Evolutionary conservation across 2,113 vertebrate species (phyloP).

Genomic region (Dinomys branickii): DNA sequence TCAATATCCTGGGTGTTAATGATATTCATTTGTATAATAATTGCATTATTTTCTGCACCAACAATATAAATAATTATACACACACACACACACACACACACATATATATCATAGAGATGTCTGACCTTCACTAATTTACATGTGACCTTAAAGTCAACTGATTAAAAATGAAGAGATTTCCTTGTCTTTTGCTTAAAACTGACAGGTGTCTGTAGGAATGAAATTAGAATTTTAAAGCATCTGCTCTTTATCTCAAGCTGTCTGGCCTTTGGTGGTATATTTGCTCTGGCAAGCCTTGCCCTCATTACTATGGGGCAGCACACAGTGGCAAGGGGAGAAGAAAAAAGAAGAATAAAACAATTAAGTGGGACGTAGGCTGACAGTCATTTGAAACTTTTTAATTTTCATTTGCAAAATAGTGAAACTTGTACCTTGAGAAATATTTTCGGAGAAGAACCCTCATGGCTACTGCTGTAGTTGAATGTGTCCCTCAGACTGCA

Average conservation of each 20-base stretch:
- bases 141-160: conserved; percentile 28
- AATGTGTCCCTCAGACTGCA: background rate
- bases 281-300: conserved; percentile 47
- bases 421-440: conserved; percentile 29
- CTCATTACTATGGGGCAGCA: conserved; percentile 46
- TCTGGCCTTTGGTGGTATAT: conserved; percentile 54
- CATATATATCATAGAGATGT: background rate
- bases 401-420: conserved; percentile 17
- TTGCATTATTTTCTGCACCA: conserved; percentile 19
- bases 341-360: background rate
- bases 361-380: conserved; percentile 39
- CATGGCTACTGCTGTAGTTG: background rate
- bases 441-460: conserved; percentile 5
- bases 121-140: conserved; percentile 6
- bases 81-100: background rate
- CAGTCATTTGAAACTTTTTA: background rate
- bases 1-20: background rate
- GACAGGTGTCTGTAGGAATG: conserved; percentile 13
- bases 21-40: background rate
- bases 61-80: background rate
- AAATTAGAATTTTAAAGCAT: conserved; percentile 62
- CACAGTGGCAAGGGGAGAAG: background rate
- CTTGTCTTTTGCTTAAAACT: conserved; percentile 50
- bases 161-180: conserved; percentile 56
- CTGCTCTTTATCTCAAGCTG: conserved; percentile 46